phyloP scores from a whole-genome alignment of 2,888 invertebrate genomes.

The Lycia hirtaria region DNA sequence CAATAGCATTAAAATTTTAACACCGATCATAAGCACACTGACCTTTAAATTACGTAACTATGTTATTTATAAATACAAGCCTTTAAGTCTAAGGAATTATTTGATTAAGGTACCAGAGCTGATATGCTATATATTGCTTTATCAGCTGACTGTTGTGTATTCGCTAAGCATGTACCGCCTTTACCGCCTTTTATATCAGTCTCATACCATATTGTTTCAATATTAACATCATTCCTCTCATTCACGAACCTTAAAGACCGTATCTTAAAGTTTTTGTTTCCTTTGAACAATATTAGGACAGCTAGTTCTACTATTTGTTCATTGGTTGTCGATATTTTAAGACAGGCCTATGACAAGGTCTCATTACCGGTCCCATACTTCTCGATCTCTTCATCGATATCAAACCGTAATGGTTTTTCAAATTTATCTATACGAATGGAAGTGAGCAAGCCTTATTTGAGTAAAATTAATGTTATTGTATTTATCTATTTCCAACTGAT shows the following conservation, averaged over 20 bases:
- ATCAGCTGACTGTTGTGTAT: slow-evolving; percentile 52
- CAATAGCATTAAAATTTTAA: slow-evolving; percentile 63
- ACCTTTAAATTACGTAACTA: slow-evolving; percentile 70
- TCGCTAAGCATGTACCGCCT: slow-evolving; percentile 55
- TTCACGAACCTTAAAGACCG: slow-evolving; percentile 24
- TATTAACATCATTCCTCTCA: slow-evolving; percentile 40
- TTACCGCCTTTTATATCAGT: slow-evolving; percentile 56
- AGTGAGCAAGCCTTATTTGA: slow-evolving; percentile 70
- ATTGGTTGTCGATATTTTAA: slow-evolving; percentile 1
- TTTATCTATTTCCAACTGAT: slow-evolving; percentile 56
- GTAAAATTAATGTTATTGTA: slow-evolving; percentile 47
- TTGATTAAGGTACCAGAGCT: slow-evolving; percentile 48
- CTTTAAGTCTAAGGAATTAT: slow-evolving; percentile 35
- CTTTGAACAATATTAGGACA: not conserved
- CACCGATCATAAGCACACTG: slow-evolving; percentile 77
- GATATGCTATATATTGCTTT: slow-evolving; percentile 58
- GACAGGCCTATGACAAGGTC: slow-evolving; percentile 14
- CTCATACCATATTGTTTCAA: slow-evolving; percentile 54
- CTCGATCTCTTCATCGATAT: slow-evolving; percentile 39
- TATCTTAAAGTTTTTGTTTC: slow-evolving; percentile 3
- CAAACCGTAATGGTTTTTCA: slow-evolving; percentile 39
- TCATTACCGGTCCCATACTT: slow-evolving; percentile 20
- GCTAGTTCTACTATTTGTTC: slow-evolving; percentile 2
- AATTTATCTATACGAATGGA: slow-evolving; percentile 49
- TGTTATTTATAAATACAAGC: slow-evolving; percentile 49